Evolutionary conservation across 1,140 invertebrate genomes (phyloP).

Genomic region (Magallana gigas): DNA sequence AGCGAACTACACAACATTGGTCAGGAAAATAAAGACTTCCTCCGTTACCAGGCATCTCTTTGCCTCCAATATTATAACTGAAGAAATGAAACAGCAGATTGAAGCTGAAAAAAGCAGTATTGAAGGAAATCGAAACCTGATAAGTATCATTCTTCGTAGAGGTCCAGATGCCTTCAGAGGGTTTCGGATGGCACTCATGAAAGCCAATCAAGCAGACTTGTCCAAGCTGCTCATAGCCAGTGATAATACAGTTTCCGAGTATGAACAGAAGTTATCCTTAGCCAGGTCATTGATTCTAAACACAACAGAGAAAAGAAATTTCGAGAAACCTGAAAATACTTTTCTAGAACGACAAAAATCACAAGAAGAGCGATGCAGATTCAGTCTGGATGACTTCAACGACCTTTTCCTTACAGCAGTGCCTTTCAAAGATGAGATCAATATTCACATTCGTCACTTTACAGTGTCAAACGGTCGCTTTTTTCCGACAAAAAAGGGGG

Average conservation of each 20-base stretch:
- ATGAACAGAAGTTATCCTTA: slow-evolving; percentile 18
- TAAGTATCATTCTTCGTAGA: slow-evolving; percentile 19
- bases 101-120: slow-evolving; percentile 6
- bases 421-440: slow-evolving; percentile 30
- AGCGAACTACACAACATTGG: not conserved
- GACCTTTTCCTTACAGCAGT: slow-evolving; percentile 16
- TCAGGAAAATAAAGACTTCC: not conserved
- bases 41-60: not conserved
- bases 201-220: slow-evolving; percentile 44
- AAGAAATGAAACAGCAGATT: slow-evolving; percentile 9
- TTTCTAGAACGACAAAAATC: slow-evolving; percentile 21
- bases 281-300: slow-evolving; percentile 12
- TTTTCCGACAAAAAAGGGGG: slow-evolving; percentile 46
- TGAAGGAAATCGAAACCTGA: slow-evolving; percentile 7
- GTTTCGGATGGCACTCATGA: slow-evolving; percentile 41
- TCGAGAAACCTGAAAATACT: not conserved
- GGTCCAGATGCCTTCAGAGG: not conserved
- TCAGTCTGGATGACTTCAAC: slow-evolving; percentile 33
- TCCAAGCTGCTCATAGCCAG: not conserved
- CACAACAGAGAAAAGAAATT: not conserved
- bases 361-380: slow-evolving; percentile 40
- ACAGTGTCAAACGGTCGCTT: not conserved
- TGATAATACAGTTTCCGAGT: not conserved
- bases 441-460: slow-evolving; percentile 41
- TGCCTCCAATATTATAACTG: not conserved